Base-by-base conservation (phyloP, 1,140 invertebrate genomes). In the Ostrea edulis region DNA sequence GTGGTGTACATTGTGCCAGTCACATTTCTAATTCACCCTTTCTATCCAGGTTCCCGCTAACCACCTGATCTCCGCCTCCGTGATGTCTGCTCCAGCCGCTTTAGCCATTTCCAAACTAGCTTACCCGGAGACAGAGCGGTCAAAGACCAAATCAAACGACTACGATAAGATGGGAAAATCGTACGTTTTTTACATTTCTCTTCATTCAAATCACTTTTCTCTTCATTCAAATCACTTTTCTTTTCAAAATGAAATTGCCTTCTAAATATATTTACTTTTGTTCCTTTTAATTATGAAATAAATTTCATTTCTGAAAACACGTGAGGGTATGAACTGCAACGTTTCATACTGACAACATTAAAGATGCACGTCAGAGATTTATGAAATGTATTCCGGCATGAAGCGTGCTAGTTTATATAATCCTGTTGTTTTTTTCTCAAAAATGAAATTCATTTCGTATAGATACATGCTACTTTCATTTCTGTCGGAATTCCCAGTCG, bases 21-120 rank as follows among this genome's bases (percentile, higher is more conserved):
- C n/a, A n/a, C n/a, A n/a, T n/a, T n/a, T n/a, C 20, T 22, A n/a
- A 8, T 22, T 71, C 20, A 20, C 25, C 65, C 17, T 20, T 8
- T 22, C 20, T 8, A 22, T 71, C 8, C 25, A 95, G 95, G 94
- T 95, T 5, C 94, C 93, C 84, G 93, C 95, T 8, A 94, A 92
- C 83, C 95, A 95, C 89, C 90, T 95, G n/a, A 96, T 99, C 83
- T 97, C 98, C 0, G 98, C 98, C 0, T 98, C 97, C 84, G 96
- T 99, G 0, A 99, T 99, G 98, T 97, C 98, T 0, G 98, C 98
- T 0, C 98, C 98, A 0, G 97, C 98, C 17, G 97, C 98, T 0
- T 95, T 99, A 8, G 97, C 97, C 90, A 97, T 96, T 90, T 96
- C 97, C 0, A 99, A 99, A 95, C 95, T 99, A 5, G 96, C 98